phyloP scores from a whole-genome alignment of 1,140 invertebrate species.

The Leptoteleia sp. region DNA sequence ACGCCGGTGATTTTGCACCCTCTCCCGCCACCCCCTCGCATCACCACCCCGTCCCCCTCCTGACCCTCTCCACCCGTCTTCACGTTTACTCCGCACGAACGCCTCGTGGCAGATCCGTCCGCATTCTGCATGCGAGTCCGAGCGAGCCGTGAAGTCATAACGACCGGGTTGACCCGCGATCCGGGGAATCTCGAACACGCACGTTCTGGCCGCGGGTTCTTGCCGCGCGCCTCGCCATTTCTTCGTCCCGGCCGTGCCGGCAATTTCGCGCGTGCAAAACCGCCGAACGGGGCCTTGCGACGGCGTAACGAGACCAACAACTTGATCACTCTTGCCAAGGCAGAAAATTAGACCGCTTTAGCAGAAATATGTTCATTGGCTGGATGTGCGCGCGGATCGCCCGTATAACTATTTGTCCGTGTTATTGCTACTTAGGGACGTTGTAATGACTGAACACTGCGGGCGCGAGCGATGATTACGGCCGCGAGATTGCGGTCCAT shows the following conservation, averaged over 20 bases:
- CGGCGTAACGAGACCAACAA: slow-evolving; percentile 63
- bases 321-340: slow-evolving; percentile 57
- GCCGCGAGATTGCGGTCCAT: slow-evolving; percentile 50
- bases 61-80: too few species aligned
- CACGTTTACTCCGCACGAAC: slow-evolving; percentile 66
- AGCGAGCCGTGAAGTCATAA: slow-evolving; percentile 80
- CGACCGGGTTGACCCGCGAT: slow-evolving; percentile 73
- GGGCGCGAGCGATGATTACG: slow-evolving; percentile 22
- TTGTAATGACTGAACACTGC: slow-evolving; percentile 28
- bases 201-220: neutral
- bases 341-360: slow-evolving; percentile 62
- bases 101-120: slow-evolving; percentile 67
- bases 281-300: slow-evolving; percentile 38
- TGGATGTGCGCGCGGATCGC: slow-evolving; percentile 34
- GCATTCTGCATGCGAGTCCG: slow-evolving; percentile 71
- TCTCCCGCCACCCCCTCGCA: slow-evolving; percentile 53
- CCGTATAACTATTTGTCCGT: slow-evolving; percentile 58
- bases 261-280: slow-evolving; percentile 43
- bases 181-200: slow-evolving; percentile 71
- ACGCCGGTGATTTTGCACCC: slow-evolving; percentile 60
- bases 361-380: slow-evolving; percentile 31
- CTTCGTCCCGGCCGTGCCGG: slow-evolving; percentile 43
- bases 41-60: too few species aligned
- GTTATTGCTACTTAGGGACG: slow-evolving; percentile 59
- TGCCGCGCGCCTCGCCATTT: too few species aligned